Percentiles rank a stretch among this genome's conserved stretches.
Conservation (phyloP, 2,888 invertebrate genomes). For the Spodoptera picta region DNA sequence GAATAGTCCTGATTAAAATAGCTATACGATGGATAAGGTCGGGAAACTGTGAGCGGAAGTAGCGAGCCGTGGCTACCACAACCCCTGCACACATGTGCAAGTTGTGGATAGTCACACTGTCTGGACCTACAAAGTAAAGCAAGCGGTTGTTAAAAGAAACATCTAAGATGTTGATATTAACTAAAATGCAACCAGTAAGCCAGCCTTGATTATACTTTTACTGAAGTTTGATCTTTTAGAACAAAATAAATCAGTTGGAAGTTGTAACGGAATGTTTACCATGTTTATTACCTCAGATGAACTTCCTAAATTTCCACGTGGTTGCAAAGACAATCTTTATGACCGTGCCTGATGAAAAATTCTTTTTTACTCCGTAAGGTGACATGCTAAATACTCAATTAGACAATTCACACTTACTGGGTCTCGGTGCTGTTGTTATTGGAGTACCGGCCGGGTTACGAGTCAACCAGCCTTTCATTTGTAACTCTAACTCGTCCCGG, state of each 20-base stretch:
- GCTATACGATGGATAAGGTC: constrained; percentile 55
- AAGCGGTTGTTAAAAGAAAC: neutral
- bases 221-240: too few species aligned
- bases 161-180: too few species aligned
- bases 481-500: constrained; percentile 58
- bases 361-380: too few species aligned
- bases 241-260: too few species aligned
- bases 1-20: constrained; percentile 37
- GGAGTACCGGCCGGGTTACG: constrained; percentile 24
- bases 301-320: too few species aligned
- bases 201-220: too few species aligned
- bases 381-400: too few species aligned
- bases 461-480: constrained; percentile 28
- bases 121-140: neutral
- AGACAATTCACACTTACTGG: constrained; percentile 17
- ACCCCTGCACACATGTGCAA: constrained; percentile 70
- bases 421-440: neutral
- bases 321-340: too few species aligned
- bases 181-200: too few species aligned
- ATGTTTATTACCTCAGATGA: too few species aligned
- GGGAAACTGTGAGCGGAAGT: constrained; percentile 21
- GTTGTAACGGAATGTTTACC: too few species aligned
- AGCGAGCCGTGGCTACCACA: constrained; percentile 58
- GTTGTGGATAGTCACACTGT: constrained; percentile 45
- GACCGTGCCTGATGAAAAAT: too few species aligned